phyloP scores from a whole-genome alignment of 2,797 vertebrate genomes.

The Muraenolepis orangiensis region DNA sequence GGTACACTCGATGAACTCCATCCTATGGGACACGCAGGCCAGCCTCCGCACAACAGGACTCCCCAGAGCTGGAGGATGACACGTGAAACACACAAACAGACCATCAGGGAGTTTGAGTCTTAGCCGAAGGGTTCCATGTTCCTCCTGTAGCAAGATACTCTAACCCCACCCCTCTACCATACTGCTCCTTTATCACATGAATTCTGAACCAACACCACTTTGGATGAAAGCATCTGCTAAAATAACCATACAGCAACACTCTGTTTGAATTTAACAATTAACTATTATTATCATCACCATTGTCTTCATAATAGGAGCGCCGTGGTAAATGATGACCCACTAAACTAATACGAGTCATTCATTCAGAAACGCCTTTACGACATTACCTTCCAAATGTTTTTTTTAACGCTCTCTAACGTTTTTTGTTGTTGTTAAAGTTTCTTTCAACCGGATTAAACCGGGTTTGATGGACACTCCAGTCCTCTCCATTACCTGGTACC shows the following conservation, averaged over 20 bases:
- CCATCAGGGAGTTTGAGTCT: not conserved
- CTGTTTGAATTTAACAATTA: not conserved
- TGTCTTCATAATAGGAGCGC: not conserved
- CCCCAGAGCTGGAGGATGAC: not conserved
- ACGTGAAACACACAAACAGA: not conserved
- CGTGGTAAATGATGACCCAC: too few species aligned
- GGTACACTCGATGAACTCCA: slow-evolving; percentile 49
- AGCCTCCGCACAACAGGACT: slow-evolving; percentile 52
- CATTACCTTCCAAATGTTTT: too few species aligned
- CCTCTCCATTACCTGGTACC: not conserved
- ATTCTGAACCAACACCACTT: not conserved
- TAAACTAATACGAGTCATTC: too few species aligned
- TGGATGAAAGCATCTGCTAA: not conserved
- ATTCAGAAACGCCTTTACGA: too few species aligned
- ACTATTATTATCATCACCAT: not conserved
- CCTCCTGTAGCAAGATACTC: too few species aligned
- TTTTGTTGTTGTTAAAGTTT: too few species aligned
- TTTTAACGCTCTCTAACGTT: too few species aligned
- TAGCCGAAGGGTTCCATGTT: not conserved
- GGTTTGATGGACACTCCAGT: too few species aligned
- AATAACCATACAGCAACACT: not conserved
- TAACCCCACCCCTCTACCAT: too few species aligned
- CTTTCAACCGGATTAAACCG: too few species aligned
- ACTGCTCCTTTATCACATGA: too few species aligned
- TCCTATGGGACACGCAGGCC: slow-evolving; percentile 62